A percentile compares a stretch with the other conserved stretches of the same genome.
These are phyloP conservation scores for Idaea aversata DNA, from an alignment of 2,888 invertebrate genomes.

Conservation along the genomic window DNA sequence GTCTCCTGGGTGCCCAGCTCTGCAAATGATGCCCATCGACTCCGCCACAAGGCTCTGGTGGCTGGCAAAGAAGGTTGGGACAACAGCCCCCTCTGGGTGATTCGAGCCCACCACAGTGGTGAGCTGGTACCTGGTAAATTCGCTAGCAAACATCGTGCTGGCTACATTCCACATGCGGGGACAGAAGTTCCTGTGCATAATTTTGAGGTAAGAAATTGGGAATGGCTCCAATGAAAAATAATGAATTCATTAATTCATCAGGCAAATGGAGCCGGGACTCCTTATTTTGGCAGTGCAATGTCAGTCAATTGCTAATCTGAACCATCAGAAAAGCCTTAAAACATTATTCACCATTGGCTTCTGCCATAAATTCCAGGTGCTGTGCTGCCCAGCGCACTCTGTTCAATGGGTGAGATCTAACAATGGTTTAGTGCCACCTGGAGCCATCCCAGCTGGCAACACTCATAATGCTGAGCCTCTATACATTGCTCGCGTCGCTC, in stretches of 20 bases:
- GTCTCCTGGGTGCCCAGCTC: conserved; percentile 64
- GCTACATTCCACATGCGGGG: conserved; percentile 60
- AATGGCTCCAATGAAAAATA: too few relatives aligned
- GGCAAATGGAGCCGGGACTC: too few relatives aligned
- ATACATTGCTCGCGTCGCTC: conserved; percentile 75
- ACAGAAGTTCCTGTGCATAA: conserved; percentile 67
- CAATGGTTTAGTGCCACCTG: conserved; percentile 73
- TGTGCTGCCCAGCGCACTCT: conserved; percentile 51
- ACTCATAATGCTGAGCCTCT: conserved; percentile 71
- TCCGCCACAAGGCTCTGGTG: conserved; percentile 54
- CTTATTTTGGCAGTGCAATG: too few relatives aligned
- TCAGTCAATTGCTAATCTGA: too few relatives aligned
- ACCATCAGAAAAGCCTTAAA: too few relatives aligned
- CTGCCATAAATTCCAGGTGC: conserved; percentile 43
- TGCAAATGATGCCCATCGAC: conserved; percentile 40
- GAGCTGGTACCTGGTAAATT: conserved; percentile 69
- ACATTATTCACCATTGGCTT: too few relatives aligned
- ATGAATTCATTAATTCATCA: too few relatives aligned
- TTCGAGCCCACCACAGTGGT: conserved; percentile 65
- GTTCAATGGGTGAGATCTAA: conserved; percentile 72
- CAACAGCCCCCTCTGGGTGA: conserved; percentile 66
- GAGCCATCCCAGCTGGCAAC: conserved; percentile 77
- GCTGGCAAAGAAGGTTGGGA: conserved; percentile 72
- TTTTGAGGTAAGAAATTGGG: conserved; percentile 56
- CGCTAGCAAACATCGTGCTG: conserved; percentile 58